These are phyloP conservation scores for Trematocara marginatum DNA, from an alignment of 2,113 vertebrate genomes.

Conservation along the genomic window DNA sequence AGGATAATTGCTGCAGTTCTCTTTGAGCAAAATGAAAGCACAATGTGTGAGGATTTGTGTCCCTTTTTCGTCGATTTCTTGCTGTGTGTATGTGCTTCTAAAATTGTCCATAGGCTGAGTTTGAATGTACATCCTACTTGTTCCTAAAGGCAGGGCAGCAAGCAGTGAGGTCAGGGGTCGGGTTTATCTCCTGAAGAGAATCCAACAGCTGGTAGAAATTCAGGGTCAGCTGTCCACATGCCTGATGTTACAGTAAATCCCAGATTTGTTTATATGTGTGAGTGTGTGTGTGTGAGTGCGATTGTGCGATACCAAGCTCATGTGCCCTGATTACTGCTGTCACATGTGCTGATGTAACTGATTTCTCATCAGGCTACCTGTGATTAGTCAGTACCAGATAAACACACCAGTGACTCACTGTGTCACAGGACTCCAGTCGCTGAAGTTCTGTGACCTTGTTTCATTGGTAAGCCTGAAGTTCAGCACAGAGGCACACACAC, in stretches of 20 bases:
- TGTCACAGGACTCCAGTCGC: constrained; percentile 1
- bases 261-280: neutral
- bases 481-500: neutral
- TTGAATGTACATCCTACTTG: neutral
- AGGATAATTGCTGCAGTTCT: constrained; percentile 25
- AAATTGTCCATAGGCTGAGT: neutral
- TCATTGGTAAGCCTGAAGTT: constrained; percentile 8
- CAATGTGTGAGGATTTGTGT: constrained; percentile 1
- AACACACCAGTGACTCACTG: constrained; percentile 23
- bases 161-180: neutral
- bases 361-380: constrained; percentile 27
- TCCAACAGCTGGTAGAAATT: neutral
- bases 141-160: neutral
- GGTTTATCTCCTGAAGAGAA: neutral
- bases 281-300: neutral
- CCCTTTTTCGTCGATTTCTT: neutral
- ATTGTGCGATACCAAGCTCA: neutral
- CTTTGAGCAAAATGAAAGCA: neutral
- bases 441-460: constrained; percentile 26
- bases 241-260: neutral
- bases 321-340: neutral
- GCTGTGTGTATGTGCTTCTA: neutral
- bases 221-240: neutral
- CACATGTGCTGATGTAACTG: constrained; percentile 11
- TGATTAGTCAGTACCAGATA: constrained; percentile 18